A percentile compares a stretch with the other conserved stretches of the same genome.
Evolutionary conservation across 2,797 vertebrate genomes (phyloP).

Genomic region (Halcyon badia): DNA sequence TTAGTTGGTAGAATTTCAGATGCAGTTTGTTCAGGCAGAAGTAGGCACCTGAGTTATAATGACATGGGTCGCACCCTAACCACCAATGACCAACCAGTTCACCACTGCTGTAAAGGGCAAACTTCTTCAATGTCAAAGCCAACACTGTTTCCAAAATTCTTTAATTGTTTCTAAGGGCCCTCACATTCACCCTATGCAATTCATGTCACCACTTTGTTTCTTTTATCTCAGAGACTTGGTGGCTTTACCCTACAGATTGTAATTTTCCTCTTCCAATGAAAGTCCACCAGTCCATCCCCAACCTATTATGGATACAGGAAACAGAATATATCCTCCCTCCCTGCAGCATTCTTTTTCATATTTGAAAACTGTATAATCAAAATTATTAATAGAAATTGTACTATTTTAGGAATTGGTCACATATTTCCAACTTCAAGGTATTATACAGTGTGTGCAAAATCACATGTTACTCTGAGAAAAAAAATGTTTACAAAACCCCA

Average conservation of each 20-base stretch:
- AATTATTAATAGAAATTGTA: background rate
- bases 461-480: background rate
- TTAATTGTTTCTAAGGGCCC: background rate
- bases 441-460: background rate
- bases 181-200: background rate
- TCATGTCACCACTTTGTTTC: background rate
- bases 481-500: background rate
- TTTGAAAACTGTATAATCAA: background rate
- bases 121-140: background rate
- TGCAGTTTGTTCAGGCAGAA: background rate
- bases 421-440: background rate
- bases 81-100: background rate
- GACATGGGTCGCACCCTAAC: background rate
- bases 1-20: background rate
- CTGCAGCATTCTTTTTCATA: background rate
- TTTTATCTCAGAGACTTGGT: background rate
- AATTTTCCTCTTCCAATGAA: background rate
- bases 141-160: background rate
- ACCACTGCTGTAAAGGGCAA: fast-evolving
- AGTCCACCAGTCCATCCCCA: background rate
- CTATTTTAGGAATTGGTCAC: background rate
- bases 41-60: background rate
- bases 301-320: background rate
- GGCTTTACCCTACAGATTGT: background rate
- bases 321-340: background rate